phyloP scores from a whole-genome alignment of 2,113 vertebrate species.

The Onychostoma macrolepis region DNA sequence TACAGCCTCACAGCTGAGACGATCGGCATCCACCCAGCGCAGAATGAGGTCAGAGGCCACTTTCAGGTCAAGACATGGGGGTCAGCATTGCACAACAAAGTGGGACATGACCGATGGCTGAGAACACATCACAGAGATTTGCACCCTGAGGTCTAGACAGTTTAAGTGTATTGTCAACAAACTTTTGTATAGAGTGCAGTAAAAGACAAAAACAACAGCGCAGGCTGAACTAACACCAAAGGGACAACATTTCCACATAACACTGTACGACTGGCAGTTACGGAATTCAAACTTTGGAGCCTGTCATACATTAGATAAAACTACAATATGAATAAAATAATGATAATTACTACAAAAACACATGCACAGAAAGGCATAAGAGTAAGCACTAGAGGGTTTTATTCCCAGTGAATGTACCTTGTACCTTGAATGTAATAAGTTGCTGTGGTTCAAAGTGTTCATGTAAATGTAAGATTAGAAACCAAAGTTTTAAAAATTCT shows the following conservation, averaged over 20 bases:
- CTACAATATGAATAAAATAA: background rate
- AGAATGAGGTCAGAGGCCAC: conserved; percentile 49
- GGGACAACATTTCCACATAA: background rate
- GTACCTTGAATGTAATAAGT: too few species aligned
- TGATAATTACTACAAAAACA: background rate
- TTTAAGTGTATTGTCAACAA: conserved; percentile 41
- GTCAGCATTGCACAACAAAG: conserved; percentile 52
- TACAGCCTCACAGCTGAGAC: conserved; percentile 11
- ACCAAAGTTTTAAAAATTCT: background rate
- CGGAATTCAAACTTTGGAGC: background rate
- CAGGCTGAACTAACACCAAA: background rate
- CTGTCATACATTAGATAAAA: background rate
- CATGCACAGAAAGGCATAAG: background rate
- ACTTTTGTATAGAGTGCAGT: conserved; percentile 16
- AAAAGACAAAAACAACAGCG: conserved; percentile 11
- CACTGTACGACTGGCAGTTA: background rate
- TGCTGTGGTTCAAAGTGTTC: too few species aligned
- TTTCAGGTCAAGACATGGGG: conserved; percentile 49
- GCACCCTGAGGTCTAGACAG: conserved; percentile 34
- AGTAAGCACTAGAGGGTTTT: background rate
- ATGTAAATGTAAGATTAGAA: background rate
- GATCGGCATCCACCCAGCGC: conserved; percentile 1
- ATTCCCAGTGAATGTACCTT: background rate
- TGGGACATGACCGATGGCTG: conserved; percentile 57
- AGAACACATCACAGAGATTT: conserved; percentile 36